phyloP scores from a whole-genome alignment of 2,888 invertebrate species.

The Morpho helenor region DNA sequence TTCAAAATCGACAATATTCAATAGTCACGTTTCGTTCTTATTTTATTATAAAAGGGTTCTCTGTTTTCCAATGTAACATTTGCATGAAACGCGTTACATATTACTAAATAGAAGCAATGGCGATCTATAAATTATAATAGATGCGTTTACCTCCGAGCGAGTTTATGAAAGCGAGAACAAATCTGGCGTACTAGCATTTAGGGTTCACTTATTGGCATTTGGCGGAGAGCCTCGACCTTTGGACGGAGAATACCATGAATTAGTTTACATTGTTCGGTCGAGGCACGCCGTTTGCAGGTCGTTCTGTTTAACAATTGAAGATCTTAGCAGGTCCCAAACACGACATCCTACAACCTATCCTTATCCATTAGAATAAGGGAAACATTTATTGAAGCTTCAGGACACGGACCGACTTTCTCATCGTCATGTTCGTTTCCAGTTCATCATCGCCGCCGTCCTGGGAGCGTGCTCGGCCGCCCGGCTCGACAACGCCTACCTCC shows the following conservation, averaged over 20 bases:
- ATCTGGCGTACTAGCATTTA: slow-evolving; percentile 12
- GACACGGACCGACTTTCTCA: too few relatives aligned
- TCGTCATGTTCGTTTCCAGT: slow-evolving; percentile 36
- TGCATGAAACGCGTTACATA: background rate
- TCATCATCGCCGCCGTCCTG: slow-evolving; percentile 64
- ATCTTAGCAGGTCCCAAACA: too few relatives aligned
- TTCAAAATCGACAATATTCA: too few relatives aligned
- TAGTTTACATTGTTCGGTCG: slow-evolving; percentile 2
- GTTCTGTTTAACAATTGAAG: too few relatives aligned
- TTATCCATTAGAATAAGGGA: too few relatives aligned
- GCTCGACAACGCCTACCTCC: slow-evolving; percentile 71
- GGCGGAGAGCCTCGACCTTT: slow-evolving; percentile 15
- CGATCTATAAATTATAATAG: slow-evolving; percentile 1
- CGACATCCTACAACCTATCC: too few relatives aligned
- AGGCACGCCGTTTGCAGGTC: too few relatives aligned
- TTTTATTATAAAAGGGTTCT: too few relatives aligned
- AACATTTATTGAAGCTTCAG: background rate
- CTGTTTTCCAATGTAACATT: too few relatives aligned
- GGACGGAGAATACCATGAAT: slow-evolving; percentile 7
- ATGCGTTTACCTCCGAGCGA: slow-evolving; percentile 11
- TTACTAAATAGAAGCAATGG: slow-evolving; percentile 6
- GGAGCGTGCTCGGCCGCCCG: slow-evolving; percentile 70
- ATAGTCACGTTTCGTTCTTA: too few relatives aligned
- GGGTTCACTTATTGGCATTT: slow-evolving; percentile 20
- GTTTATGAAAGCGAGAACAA: slow-evolving; percentile 17